Evolutionary conservation across 2,797 vertebrate genomes (phyloP).

Genomic region (Carduelis carduelis): DNA sequence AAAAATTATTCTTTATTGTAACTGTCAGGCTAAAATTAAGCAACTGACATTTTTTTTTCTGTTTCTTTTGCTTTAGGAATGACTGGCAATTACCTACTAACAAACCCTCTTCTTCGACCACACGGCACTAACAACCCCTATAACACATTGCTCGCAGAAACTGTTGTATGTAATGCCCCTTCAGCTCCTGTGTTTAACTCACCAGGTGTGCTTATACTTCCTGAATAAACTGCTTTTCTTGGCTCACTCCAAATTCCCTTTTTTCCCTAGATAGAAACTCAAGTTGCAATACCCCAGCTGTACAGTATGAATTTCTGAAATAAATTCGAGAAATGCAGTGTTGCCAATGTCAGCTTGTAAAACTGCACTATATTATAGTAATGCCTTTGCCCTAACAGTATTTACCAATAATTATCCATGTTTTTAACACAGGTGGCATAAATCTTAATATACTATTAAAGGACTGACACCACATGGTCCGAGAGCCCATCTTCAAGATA

Average conservation of each 20-base stretch:
- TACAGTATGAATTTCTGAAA: constrained; percentile 50
- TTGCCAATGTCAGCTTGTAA: constrained; percentile 77
- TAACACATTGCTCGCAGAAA: constrained; percentile 99
- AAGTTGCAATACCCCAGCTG: constrained; percentile 39
- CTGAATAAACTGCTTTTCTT: constrained; percentile 66
- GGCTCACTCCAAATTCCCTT: constrained; percentile 60
- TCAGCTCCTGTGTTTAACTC: constrained; percentile 99
- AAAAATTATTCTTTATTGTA: constrained; percentile 66
- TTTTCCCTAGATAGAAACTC: constrained; percentile 59
- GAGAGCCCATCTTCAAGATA: constrained; percentile 85
- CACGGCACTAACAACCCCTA: constrained; percentile 99
- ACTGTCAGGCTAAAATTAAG: constrained; percentile 73
- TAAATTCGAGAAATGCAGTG: constrained; percentile 53
- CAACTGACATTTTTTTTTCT: constrained; percentile 80
- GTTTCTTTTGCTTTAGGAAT: constrained; percentile 96
- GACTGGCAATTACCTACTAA: constrained; percentile 99
- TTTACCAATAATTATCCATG: constrained; percentile 84
- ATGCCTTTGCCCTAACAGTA: constrained; percentile 74
- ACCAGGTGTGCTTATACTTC: constrained; percentile 98
- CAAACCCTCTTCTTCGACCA: constrained; percentile 99
- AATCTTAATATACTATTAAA: constrained; percentile 88
- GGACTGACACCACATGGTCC: constrained; percentile 84
- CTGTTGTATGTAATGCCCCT: constrained; percentile 99
- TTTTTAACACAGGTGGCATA: constrained; percentile 86
- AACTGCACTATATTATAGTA: constrained; percentile 88